Percentiles rank a stretch among this genome's conserved stretches.
phyloP scores from a whole-genome alignment of 2,888 invertebrate species.

The Cephus nigrinus region DNA sequence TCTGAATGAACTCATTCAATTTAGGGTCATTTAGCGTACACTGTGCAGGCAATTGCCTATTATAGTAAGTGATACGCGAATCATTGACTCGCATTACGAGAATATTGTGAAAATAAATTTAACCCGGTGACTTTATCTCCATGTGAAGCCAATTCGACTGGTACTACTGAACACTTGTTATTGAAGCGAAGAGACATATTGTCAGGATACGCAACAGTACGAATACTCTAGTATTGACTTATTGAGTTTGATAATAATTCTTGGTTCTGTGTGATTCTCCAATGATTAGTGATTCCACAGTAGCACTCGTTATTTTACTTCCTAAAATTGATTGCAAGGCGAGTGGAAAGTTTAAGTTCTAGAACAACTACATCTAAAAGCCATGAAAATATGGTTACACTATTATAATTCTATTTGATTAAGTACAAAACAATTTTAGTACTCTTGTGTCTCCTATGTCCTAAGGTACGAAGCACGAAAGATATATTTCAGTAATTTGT shows the following conservation, averaged over 20 bases:
- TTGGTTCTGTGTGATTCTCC: background rate
- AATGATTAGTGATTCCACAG: background rate
- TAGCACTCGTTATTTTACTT: background rate
- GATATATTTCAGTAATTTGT: constrained; percentile 40
- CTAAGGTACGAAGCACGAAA: constrained; percentile 52
- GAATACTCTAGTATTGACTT: background rate
- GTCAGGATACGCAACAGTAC: background rate
- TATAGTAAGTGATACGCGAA: background rate
- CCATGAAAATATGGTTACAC: constrained; percentile 24
- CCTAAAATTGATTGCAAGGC: constrained; percentile 14
- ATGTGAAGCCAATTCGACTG: background rate
- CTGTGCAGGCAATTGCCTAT: background rate
- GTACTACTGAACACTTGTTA: background rate
- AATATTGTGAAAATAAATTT: background rate
- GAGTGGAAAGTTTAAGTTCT: constrained; percentile 34
- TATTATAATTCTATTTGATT: constrained; percentile 45
- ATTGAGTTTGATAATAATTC: background rate
- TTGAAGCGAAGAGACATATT: background rate
- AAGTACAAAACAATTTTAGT: constrained; percentile 61
- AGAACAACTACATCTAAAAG: constrained; percentile 15
- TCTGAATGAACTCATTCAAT: background rate
- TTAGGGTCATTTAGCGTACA: background rate
- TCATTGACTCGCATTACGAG: background rate
- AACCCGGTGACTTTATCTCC: background rate
- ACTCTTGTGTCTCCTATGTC: constrained; percentile 44